Base-by-base conservation (phyloP, 2,888 invertebrate genomes). In the Celastrina argiolus region DNA sequence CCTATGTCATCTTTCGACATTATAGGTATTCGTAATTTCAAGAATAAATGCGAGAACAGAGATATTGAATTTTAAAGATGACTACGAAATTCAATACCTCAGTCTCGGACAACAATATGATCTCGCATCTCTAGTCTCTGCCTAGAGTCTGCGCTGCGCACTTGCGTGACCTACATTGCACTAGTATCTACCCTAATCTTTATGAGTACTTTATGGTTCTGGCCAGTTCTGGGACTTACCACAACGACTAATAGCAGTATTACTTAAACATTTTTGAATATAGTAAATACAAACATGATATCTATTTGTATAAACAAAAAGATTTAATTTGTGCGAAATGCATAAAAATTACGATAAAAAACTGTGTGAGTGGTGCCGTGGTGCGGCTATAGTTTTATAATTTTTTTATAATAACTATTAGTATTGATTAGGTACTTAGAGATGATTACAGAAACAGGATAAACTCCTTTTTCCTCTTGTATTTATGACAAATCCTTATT, bases 141-240 rank as follows among this genome's bases (percentile, higher is more conserved):
- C 61, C 10, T 18, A 61, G 39, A 61, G 61, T 61, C 61, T 22
- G 61, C 61, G 61, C 61, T 61, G 61, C 36, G 61, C 61, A 36
- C 61, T 36, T 10, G 36, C 10, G 18, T 61, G 61, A 61, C 61
- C 61, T 61, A 61, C 36, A 61, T 61, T 61, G 61, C 18, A 56
- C 34, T 61, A 6, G 22, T 51, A 51, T 22, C 22, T 51, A 51
- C 22, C 22, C 18, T 51, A 22, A 22, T 51, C 22, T 51, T 22
- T 51, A 51, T 51, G 10, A 36, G 36, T 36, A 12, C 36, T 12
- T 8, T 36, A 1, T 8, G 4, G 12, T 10, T 45, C 42, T 45
- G 45, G n/a, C n/a, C n/a, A n/a, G n/a, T n/a, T n/a, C n/a, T n/a
- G n/a, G n/a, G n/a, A n/a, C n/a, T n/a, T n/a, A n/a, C n/a, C n/a